A percentile compares a stretch with the other conserved stretches of the same genome.
Evolutionary conservation across 2,113 vertebrate genomes (phyloP).

Genomic region (Vidua macroura): DNA sequence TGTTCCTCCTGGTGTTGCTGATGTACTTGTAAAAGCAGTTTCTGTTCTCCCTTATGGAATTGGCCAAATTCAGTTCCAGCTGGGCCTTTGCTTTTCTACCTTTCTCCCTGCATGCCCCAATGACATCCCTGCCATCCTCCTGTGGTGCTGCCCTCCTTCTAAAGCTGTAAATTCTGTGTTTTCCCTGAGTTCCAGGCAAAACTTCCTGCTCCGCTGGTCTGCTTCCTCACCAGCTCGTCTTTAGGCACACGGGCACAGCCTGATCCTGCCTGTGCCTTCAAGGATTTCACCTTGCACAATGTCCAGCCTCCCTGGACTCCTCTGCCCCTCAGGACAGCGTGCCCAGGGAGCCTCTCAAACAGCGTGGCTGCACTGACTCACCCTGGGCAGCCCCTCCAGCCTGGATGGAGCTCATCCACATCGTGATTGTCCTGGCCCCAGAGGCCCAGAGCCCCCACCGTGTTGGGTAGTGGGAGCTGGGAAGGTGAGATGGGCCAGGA

Average conservation of each 20-base stretch:
- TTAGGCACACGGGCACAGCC: background rate
- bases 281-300: no score
- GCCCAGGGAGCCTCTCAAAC: background rate
- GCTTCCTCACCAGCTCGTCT: background rate
- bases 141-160: background rate
- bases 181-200: background rate
- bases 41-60: no score
- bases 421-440: rapidly evolving
- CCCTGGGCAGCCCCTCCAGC: background rate
- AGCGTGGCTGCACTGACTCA: background rate
- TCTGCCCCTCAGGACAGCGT: background rate
- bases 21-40: background rate
- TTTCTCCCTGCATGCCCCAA: background rate
- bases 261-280: background rate
- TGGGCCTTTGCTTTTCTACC: background rate
- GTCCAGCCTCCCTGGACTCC: background rate
- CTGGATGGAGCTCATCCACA: background rate
- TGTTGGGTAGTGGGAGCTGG: no score
- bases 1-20: background rate
- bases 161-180: no score
- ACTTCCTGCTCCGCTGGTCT: background rate
- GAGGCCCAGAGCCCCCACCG: no score
- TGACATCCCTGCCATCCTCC: background rate
- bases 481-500: no score
- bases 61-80: background rate